Evolutionary conservation across 2,888 invertebrate genomes (phyloP).

Genomic region (Atrina japonica): DNA sequence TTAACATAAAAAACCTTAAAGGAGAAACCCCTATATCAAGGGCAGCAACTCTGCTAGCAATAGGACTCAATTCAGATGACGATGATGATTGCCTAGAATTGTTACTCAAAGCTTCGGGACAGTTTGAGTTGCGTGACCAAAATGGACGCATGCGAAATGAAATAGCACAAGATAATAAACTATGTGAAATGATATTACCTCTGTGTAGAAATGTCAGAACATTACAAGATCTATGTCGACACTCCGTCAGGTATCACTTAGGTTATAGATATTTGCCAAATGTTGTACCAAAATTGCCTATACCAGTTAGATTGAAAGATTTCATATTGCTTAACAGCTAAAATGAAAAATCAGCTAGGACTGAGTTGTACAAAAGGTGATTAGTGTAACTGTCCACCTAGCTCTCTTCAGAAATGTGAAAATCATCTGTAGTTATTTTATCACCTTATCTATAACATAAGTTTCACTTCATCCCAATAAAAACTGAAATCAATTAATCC

Average conservation of each 20-base stretch:
- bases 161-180: constrained; percentile 68
- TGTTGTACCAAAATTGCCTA: constrained; percentile 69
- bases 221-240: constrained; percentile 70
- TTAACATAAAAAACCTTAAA: constrained; percentile 66
- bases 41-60: constrained; percentile 69
- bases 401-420: too few species aligned
- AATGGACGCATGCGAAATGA: constrained; percentile 62
- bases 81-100: constrained; percentile 76
- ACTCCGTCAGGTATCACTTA: constrained; percentile 66
- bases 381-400: too few species aligned
- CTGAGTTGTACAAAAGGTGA: too few species aligned
- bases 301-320: constrained; percentile 70
- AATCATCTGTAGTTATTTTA: too few species aligned
- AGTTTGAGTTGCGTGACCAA: constrained; percentile 67
- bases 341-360: constrained; percentile 24
- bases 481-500: too few species aligned
- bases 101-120: constrained; percentile 73
- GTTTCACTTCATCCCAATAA: too few species aligned
- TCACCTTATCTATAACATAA: too few species aligned
- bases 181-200: constrained; percentile 66
- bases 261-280: constrained; percentile 73
- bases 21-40: constrained; percentile 72
- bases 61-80: constrained; percentile 72
- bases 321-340: constrained; percentile 64
- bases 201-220: constrained; percentile 63